phyloP scores from a whole-genome alignment of 2,888 invertebrate species.

The Tricholauxania praeusta region DNA sequence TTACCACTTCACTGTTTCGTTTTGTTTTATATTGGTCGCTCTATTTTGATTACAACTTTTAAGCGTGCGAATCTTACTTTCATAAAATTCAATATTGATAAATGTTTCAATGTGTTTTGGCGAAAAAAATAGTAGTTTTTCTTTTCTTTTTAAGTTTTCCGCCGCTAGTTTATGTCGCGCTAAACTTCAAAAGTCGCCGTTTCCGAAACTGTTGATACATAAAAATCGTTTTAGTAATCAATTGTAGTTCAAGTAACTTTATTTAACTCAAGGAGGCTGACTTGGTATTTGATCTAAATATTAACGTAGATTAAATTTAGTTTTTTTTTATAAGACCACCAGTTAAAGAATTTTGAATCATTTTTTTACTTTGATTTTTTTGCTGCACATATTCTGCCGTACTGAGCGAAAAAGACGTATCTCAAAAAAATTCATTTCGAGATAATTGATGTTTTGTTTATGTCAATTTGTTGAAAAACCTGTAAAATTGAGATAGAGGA shows the following conservation, averaged over 20 bases:
- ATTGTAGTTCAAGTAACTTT: constrained; percentile 49
- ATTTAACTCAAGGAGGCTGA: constrained; percentile 46
- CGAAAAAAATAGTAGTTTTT: constrained; percentile 18
- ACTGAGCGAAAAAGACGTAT: no score
- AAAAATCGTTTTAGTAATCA: neutral
- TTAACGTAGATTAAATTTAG: neutral
- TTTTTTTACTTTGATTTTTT: constrained; percentile 16
- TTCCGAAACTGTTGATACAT: constrained; percentile 33
- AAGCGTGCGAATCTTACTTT: constrained; percentile 17
- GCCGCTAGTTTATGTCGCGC: neutral
- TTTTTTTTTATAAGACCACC: neutral
- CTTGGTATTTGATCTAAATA: neutral
- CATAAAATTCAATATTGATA: constrained; percentile 40
- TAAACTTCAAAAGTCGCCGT: constrained; percentile 35
- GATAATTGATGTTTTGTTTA: no score
- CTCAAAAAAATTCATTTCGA: no score
- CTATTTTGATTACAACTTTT: constrained; percentile 41
- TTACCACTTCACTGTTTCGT: constrained; percentile 19
- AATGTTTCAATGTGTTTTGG: constrained; percentile 44
- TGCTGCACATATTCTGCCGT: neutral
- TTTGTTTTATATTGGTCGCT: constrained; percentile 34
- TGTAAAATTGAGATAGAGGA: no score
- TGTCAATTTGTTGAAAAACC: no score
- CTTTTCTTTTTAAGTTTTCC: constrained; percentile 31
- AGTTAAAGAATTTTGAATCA: constrained; percentile 5